Evolutionary conservation across 2,797 vertebrate species (phyloP).

Genomic region (Mormyrops attenuatus): DNA sequence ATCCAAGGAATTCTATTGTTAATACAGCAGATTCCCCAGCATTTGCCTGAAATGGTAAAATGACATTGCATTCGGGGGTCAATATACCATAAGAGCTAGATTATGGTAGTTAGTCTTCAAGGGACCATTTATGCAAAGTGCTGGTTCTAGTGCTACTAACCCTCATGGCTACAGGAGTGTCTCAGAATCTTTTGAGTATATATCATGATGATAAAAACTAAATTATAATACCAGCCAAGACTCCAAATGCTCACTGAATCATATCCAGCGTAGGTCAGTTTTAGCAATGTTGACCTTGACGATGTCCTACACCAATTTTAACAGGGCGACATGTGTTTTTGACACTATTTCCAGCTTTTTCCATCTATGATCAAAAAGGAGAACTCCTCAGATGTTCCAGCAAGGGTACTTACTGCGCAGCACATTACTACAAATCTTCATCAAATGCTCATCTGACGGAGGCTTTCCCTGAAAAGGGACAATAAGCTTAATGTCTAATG

Average conservation of each 20-base stretch:
- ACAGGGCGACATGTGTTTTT: background rate
- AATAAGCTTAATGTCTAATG: background rate
- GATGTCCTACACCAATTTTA: background rate
- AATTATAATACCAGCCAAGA: background rate
- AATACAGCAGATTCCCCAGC: background rate
- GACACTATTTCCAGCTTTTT: background rate
- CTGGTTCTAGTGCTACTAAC: background rate
- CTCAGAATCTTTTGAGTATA: background rate
- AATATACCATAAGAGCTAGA: background rate
- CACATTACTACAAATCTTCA: conserved; percentile 62
- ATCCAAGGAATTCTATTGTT: background rate
- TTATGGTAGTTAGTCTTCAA: background rate
- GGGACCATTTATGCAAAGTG: background rate
- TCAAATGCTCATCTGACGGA: conserved; percentile 65
- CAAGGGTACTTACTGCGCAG: conserved; percentile 61
- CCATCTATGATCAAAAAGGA: background rate
- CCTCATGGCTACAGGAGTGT: background rate
- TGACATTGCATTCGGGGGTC: background rate
- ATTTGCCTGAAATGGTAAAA: background rate
- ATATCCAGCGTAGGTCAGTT: background rate
- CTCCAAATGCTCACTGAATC: background rate
- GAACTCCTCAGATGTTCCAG: background rate
- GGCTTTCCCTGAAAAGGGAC: conserved; percentile 64
- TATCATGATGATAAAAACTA: background rate
- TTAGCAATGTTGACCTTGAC: background rate